Evolutionary conservation across 1,140 invertebrate species (phyloP).

Genomic region (Vanessa tameamea): DNA sequence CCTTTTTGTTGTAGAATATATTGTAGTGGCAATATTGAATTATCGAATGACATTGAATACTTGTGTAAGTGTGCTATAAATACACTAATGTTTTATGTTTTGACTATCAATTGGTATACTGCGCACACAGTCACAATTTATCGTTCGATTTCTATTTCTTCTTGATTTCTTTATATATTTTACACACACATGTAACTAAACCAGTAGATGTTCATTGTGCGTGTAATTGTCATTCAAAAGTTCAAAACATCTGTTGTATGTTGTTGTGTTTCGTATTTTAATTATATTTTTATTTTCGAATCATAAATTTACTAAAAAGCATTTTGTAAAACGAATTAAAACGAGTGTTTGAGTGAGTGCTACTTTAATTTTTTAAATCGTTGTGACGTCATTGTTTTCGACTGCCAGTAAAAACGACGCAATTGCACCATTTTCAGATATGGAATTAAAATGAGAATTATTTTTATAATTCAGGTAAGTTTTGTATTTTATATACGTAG

Average conservation of each 20-base stretch:
- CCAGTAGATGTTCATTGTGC: constrained; percentile 50
- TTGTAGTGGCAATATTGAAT: constrained; percentile 16
- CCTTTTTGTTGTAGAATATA: constrained; percentile 11
- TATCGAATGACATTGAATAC: constrained; percentile 17
- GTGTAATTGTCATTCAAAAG: constrained; percentile 66
- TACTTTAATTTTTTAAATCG: constrained; percentile 61
- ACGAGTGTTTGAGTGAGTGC: constrained; percentile 52
- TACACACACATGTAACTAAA: constrained; percentile 52
- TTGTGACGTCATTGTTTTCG: constrained; percentile 79
- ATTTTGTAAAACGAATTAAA: constrained; percentile 40
- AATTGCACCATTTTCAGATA: constrained; percentile 76
- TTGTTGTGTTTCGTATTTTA: constrained; percentile 70
- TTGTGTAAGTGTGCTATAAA: constrained; percentile 14
- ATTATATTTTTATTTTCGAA: constrained; percentile 65
- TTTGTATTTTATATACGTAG: constrained; percentile 26
- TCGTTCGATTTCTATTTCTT: constrained; percentile 29
- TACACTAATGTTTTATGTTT: constrained; percentile 1
- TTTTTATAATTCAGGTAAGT: constrained; percentile 74
- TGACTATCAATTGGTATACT: constrained; percentile 4
- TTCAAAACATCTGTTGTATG: constrained; percentile 74
- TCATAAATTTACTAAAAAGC: constrained; percentile 58
- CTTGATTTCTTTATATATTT: constrained; percentile 24
- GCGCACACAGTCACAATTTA: constrained; percentile 18
- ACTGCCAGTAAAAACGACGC: constrained; percentile 79
- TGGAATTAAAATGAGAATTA: constrained; percentile 78